Evolutionary conservation across 1,140 invertebrate species (phyloP), one percentile per base, ranked within the genome.

Genomic region (Hydropsyche tenuis): DNA sequence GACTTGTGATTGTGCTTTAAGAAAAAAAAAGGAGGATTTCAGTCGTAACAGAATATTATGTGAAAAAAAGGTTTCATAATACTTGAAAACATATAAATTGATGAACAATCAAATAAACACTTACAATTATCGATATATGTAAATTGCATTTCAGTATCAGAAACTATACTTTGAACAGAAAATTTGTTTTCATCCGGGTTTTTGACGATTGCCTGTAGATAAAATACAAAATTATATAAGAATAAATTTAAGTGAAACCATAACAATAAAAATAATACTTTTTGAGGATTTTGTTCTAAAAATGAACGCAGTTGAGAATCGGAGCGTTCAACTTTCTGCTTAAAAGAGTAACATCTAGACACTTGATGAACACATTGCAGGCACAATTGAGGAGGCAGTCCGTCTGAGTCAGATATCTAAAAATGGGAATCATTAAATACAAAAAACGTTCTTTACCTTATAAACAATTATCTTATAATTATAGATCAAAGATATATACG

Each of bases 321-420:
- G 72, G 87, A 88, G 16, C 85, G 82, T 78, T 88, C 87, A 14
- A 88, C 86, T 60, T 85, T 81, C 64, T 84, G 84, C 75, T 88
- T 88, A 78, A 88, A 88, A 22, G 87, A 85, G 78, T 87, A 85
- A 76, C 85, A 86, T 16, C 87, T 80, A 14, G 86, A 88, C 1
- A 88, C 85, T 72, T 88, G 85, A 75, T 88, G 87, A 18, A 88
- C 87, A 75, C 87, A 88, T 78, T 88, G 87, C 1, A 88, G 79
- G 71, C 87, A 88, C 56, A 88, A 82, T 79, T 88, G 87, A 1
- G 84, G 77, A 0, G 87, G 87, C 74, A 88, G 81, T 5, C 87
- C 86, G 75, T 88, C 87, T 1, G 84, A 85, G 0, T 86, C 82
- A 30, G 86, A 82, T 42, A 86, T 82, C 85, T 86, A 51, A 53